phyloP scores from a whole-genome alignment of 2,797 vertebrate species.

The Gouania willdenowi region DNA sequence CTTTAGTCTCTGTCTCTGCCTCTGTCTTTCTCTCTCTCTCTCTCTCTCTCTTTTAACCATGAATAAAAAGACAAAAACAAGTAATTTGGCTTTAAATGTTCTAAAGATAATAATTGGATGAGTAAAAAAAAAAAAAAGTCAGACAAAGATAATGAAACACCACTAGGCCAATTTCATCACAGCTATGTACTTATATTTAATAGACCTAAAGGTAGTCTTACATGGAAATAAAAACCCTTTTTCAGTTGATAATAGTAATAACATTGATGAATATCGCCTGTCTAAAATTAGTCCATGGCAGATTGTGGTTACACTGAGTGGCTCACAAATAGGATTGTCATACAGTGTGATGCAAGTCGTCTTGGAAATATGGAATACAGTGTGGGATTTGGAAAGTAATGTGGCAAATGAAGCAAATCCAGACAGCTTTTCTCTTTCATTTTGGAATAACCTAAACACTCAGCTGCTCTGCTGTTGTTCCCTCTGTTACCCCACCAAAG shows the following conservation, averaged over 20 bases:
- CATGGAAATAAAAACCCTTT: conserved; percentile 29
- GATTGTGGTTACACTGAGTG: background rate
- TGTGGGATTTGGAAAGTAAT: background rate
- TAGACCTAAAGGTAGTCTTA: too few species aligned
- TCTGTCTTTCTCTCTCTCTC: conserved; percentile 3
- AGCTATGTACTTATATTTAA: too few species aligned
- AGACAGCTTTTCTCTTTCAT: background rate
- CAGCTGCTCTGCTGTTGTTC: background rate
- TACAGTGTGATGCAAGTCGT: background rate
- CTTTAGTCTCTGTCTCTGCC: conserved; percentile 3
- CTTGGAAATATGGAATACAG: background rate
- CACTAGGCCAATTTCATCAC: too few species aligned
- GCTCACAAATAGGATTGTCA: background rate
- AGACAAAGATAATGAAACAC: conserved; percentile 43
- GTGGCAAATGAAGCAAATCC: background rate
- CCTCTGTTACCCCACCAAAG: conserved; percentile 4
- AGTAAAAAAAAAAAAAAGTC: conserved; percentile 62
- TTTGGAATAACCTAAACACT: background rate
- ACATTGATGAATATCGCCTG: conserved; percentile 8
- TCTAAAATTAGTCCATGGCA: conserved; percentile 3
- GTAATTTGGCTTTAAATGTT: too few species aligned
- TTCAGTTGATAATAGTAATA: conserved; percentile 36
- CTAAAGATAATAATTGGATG: too few species aligned
- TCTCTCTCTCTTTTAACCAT: conserved; percentile 3
- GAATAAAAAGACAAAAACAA: too few species aligned